These are phyloP conservation scores for Acanthosoma haemorrhoidale DNA, from an alignment of 2,888 invertebrate genomes.

Conservation along the genomic window DNA sequence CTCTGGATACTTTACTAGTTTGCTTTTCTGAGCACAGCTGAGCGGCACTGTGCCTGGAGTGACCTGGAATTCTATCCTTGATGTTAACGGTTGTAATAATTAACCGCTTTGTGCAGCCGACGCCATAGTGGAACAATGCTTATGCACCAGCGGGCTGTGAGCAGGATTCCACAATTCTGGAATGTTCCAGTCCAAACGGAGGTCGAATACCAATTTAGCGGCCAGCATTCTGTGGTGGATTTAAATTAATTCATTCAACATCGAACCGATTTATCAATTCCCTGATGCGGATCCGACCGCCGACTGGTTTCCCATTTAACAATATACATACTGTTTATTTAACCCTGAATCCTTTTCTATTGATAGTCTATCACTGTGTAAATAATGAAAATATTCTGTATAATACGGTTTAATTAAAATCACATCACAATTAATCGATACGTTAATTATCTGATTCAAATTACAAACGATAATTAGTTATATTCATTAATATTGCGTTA, in stretches of 20 bases:
- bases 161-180: neutral
- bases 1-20: too few relatives aligned
- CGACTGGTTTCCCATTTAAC: too few relatives aligned
- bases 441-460: too few relatives aligned
- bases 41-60: neutral
- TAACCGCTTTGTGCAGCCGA: constrained; percentile 5
- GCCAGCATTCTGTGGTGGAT: neutral
- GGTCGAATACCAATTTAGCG: neutral
- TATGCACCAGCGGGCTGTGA: neutral
- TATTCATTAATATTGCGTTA: too few relatives aligned
- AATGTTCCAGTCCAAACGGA: neutral
- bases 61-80: constrained; percentile 8
- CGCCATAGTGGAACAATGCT: neutral
- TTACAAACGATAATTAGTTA: too few relatives aligned
- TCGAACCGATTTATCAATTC: neutral
- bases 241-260: neutral
- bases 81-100: constrained; percentile 13
- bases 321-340: too few relatives aligned
- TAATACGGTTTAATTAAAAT: too few relatives aligned
- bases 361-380: too few relatives aligned
- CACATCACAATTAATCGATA: too few relatives aligned
- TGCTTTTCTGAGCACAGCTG: neutral
- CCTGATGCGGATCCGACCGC: neutral
- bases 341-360: too few relatives aligned
- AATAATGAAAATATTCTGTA: too few relatives aligned